Evolutionary conservation across 2,113 vertebrate species (phyloP).

Genomic region (Camelus dromedarius): DNA sequence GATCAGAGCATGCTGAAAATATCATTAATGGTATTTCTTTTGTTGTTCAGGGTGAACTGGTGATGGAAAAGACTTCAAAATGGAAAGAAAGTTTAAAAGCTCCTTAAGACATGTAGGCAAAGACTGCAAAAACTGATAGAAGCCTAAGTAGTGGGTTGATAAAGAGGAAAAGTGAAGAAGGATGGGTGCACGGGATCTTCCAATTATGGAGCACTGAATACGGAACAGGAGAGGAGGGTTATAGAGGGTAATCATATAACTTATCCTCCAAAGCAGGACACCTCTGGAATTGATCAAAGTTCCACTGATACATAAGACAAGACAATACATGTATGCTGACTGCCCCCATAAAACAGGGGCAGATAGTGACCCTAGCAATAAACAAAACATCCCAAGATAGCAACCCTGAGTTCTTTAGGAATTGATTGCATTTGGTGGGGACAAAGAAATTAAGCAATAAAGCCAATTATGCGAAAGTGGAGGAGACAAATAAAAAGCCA

Average conservation of each 20-base stretch:
- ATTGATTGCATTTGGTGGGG: neutral
- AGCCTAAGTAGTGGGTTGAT: neutral
- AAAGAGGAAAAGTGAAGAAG: neutral
- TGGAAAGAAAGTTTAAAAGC: neutral
- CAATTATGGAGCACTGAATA: neutral
- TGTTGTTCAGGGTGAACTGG: neutral
- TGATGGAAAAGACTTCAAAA: neutral
- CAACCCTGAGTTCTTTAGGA: neutral
- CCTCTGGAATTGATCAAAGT: neutral
- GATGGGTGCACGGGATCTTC: neutral
- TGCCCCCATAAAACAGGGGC: neutral
- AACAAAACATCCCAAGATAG: neutral
- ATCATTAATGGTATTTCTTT: neutral
- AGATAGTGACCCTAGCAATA: neutral
- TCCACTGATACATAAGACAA: neutral
- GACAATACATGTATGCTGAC: neutral
- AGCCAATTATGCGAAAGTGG: neutral
- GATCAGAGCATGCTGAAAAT: neutral
- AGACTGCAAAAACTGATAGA: neutral
- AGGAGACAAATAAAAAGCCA: neutral
- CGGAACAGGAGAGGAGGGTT: neutral
- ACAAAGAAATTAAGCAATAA: neutral
- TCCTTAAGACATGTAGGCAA: neutral
- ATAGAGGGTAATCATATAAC: neutral
- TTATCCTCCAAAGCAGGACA: slow-evolving; percentile 5